Percentiles rank a stretch among this genome's conserved stretches.
Conservation (phyloP, 37 sponge, comb jelly and placozoan genomes). For the Mnemiopsis leidyi region DNA sequence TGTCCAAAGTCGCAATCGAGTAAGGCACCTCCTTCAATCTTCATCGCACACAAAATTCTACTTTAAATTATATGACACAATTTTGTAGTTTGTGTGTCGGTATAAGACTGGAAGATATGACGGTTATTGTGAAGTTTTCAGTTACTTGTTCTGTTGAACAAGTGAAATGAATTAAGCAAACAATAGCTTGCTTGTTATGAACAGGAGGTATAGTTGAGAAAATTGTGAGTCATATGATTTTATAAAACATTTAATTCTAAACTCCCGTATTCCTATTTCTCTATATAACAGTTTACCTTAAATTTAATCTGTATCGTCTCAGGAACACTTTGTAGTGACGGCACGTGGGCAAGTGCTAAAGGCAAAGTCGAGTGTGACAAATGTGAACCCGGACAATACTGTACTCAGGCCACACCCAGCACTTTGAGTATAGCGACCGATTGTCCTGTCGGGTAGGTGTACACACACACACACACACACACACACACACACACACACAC, state of each 20-base stretch:
- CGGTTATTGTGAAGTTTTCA: too few species aligned
- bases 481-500: too few species aligned
- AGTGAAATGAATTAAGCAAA: too few species aligned
- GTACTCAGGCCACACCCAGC: constrained; percentile 37
- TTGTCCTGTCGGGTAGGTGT: constrained; percentile 49
- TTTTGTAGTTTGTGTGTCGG: too few species aligned
- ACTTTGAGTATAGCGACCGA: neutral
- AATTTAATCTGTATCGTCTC: neutral
- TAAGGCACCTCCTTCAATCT: too few species aligned
- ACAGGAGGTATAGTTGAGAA: neutral
- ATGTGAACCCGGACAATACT: constrained; percentile 58
- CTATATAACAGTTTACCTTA: neutral
- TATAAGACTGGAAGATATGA: too few species aligned
- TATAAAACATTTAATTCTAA: too few species aligned
- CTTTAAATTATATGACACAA: too few species aligned
- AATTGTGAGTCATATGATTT: neutral
- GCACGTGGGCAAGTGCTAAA: constrained; percentile 28
- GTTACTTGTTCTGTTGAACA: too few species aligned
- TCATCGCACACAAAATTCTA: too few species aligned
- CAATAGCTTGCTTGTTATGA: neutral
- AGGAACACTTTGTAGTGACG: constrained; percentile 8
- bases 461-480: too few species aligned
- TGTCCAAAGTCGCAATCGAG: too few species aligned
- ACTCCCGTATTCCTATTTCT: neutral
- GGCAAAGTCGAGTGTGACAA: constrained; percentile 32